Evolutionary conservation across 2,888 invertebrate genomes (phyloP), one percentile per base, ranked within the genome.

Genomic region (Phaedon cochleariae): DNA sequence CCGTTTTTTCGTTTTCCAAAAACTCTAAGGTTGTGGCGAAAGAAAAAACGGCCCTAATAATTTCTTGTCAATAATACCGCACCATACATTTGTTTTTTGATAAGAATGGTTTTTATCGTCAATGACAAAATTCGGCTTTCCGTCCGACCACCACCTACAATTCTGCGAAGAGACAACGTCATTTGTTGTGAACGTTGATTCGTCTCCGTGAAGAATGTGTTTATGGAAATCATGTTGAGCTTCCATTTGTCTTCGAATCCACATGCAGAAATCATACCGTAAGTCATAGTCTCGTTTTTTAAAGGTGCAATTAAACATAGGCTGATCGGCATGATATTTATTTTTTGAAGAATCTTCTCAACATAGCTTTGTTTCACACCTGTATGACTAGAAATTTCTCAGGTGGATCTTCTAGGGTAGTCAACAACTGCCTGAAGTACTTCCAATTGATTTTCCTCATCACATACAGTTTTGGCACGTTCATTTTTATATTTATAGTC

Each of bases 101-200:
- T n/a, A n/a, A n/a, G n/a, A n/a, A n/a, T n/a, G n/a, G n/a, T n/a
- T n/a, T n/a, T n/a, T n/a, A n/a, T n/a, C n/a, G n/a, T n/a, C 45
- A 45, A 45, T 10, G 20, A 62, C 26, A 46, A 55, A 62, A 55
- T 21, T 62, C 46, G 54, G 62, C 51, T 60, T 60, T 60, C 26
- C 52, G 34, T 60, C 55, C 37, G 41, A 48, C 55, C 5, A 29
- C n/a, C n/a, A n/a, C n/a, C n/a, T n/a, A n/a, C n/a, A n/a, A n/a
- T n/a, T n/a, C n/a, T n/a, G n/a, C n/a, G 15, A 55, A 45, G 62
- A 55, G 46, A 55, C 54, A 62, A 45, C 55, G n/a, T n/a, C n/a
- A 55, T 62, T 62, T 55, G 55, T 62, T 55, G 45, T 62, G 45
- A 62, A 62, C 55, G 62, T 62, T 41, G 54, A 62, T 55, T 55